phyloP scores from a whole-genome alignment of 2,113 vertebrate genomes.

The Chaetops frenatus region DNA sequence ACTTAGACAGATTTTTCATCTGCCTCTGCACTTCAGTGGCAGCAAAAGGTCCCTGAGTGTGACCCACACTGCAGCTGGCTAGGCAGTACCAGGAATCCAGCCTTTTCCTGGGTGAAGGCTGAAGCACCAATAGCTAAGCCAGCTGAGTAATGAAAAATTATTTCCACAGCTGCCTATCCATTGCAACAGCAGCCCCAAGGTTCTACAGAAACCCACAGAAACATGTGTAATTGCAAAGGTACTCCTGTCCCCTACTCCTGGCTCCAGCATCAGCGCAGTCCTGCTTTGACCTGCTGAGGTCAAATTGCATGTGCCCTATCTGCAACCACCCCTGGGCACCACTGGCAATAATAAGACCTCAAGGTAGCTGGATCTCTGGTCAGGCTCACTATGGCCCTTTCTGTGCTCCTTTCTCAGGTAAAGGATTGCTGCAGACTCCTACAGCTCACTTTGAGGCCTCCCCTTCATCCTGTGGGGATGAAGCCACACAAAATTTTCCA shows the following conservation, averaged over 20 bases:
- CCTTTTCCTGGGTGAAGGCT: neutral
- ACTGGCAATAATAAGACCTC: neutral
- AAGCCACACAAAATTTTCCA: neutral
- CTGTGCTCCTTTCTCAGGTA: neutral
- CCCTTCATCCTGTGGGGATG: no score
- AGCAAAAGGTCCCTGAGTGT: neutral
- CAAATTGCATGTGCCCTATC: neutral
- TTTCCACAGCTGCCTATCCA: neutral
- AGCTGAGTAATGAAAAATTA: neutral
- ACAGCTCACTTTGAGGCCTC: neutral
- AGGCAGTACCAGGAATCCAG: neutral
- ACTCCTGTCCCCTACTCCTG: neutral
- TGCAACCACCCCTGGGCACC: neutral
- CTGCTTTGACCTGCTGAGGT: neutral
- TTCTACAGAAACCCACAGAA: neutral
- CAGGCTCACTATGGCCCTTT: neutral
- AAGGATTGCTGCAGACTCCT: neutral
- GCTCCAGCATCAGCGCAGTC: fast-evolving
- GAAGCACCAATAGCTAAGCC: neutral
- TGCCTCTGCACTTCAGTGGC: neutral
- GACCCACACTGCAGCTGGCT: neutral
- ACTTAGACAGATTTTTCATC: neutral
- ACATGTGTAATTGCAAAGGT: neutral
- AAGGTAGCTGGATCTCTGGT: fast-evolving
- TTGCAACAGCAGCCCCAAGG: neutral